A percentile compares a stretch with the other conserved stretches of the same genome.
These are phyloP conservation scores for Drosophila lini DNA, from an alignment of 1,140 invertebrate species.

Conservation along the genomic window DNA sequence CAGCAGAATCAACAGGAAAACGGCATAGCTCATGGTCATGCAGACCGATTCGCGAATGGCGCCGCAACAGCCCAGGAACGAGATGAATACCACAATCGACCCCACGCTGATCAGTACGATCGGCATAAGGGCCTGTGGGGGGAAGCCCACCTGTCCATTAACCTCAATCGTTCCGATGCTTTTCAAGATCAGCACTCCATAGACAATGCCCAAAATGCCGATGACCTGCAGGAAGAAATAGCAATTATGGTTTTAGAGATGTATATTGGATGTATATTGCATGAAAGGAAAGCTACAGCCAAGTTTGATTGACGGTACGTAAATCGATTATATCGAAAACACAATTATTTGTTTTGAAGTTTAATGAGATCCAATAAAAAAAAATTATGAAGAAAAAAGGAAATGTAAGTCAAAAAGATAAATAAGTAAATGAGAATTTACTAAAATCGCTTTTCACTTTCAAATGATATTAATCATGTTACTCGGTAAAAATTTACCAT, in stretches of 20 bases:
- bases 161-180: slow-evolving; percentile 85
- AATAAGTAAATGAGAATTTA: too few relatives aligned
- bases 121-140: slow-evolving; percentile 85
- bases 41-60: slow-evolving; percentile 92
- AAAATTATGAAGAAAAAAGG: too few relatives aligned
- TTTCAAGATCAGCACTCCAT: slow-evolving; percentile 86
- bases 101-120: slow-evolving; percentile 90
- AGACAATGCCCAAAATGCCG: slow-evolving; percentile 87
- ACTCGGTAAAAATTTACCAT: not conserved
- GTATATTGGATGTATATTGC: too few relatives aligned
- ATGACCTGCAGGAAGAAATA: slow-evolving; percentile 85
- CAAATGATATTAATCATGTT: not conserved
- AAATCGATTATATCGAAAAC: too few relatives aligned
- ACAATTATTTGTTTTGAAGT: too few relatives aligned
- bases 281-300: not conserved
- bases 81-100: slow-evolving; percentile 90
- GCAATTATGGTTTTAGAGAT: not conserved
- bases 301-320: too few relatives aligned
- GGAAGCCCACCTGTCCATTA: slow-evolving; percentile 85
- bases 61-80: slow-evolving; percentile 94
- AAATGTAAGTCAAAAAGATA: too few relatives aligned
- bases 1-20: slow-evolving; percentile 87
- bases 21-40: slow-evolving; percentile 91
- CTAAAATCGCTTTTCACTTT: too few relatives aligned
- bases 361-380: too few relatives aligned